Conservation (phyloP, 2,888 invertebrate genomes). For the Drosophila mimetica region DNA sequence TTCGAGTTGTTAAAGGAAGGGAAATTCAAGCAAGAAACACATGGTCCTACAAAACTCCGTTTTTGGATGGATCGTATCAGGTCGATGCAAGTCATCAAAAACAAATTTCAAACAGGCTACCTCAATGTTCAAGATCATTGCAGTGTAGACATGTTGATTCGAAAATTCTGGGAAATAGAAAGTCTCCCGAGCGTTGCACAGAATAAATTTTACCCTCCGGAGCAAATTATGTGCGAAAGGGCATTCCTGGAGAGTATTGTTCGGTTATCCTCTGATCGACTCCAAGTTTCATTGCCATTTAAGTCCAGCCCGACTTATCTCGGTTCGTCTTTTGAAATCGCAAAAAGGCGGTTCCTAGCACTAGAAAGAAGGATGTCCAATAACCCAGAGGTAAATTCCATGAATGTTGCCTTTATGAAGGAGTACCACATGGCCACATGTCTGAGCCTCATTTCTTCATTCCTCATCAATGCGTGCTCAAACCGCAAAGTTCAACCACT, state of each 20-base stretch:
- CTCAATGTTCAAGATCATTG: not conserved
- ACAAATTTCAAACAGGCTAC: not conserved
- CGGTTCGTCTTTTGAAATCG: too few relatives aligned
- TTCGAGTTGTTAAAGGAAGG: too few relatives aligned
- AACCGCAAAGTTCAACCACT: not conserved
- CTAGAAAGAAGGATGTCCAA: not conserved
- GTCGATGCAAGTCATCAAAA: not conserved
- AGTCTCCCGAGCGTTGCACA: not conserved
- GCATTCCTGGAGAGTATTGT: not conserved
- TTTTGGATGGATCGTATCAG: constrained; percentile 1
- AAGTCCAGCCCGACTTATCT: too few relatives aligned
- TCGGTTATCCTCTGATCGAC: too few relatives aligned
- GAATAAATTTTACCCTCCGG: not conserved
- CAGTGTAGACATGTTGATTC: not conserved
- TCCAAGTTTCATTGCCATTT: too few relatives aligned
- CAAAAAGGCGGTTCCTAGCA: not conserved
- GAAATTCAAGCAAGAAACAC: too few relatives aligned
- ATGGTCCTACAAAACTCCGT: too few relatives aligned
- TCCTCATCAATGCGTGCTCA: not conserved
- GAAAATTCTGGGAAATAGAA: not conserved
- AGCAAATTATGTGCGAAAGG: not conserved
- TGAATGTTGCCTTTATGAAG: not conserved
- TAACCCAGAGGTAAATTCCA: not conserved
- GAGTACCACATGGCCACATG: not conserved
- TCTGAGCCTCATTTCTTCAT: not conserved